A percentile compares a stretch with the other conserved stretches of the same genome.
Evolutionary conservation across 2,113 vertebrate genomes (phyloP).

Genomic region (Phyllostomus hastatus): DNA sequence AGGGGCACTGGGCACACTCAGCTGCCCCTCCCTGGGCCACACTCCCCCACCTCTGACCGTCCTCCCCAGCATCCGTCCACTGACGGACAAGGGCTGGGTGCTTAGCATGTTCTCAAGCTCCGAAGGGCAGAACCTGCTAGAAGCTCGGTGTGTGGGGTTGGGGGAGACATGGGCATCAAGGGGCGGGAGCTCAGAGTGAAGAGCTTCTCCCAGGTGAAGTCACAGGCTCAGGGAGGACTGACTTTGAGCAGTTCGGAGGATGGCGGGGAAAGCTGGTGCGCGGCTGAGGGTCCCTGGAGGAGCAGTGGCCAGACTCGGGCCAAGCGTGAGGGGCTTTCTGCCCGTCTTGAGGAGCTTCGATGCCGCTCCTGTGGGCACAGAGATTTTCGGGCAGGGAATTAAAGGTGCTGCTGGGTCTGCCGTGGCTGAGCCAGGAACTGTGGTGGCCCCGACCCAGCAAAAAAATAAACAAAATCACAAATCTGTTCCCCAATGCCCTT

Average conservation of each 20-base stretch:
- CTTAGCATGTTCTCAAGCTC: neutral
- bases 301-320: neutral
- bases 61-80: neutral
- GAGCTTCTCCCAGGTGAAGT: neutral
- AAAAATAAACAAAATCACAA: neutral
- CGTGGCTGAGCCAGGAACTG: neutral
- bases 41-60: neutral
- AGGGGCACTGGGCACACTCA: neutral
- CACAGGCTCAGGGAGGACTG: neutral
- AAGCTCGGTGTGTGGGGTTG: neutral
- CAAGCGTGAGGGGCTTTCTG: neutral
- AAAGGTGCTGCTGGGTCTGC: neutral
- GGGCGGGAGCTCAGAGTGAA: neutral
- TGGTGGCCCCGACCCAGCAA: neutral
- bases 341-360: neutral
- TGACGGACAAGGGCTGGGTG: neutral
- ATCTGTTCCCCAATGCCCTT: neutral
- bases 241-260: neutral
- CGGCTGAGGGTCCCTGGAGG: neutral
- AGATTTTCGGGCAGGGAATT: neutral
- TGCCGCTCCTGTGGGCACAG: neutral
- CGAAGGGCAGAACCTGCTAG: neutral
- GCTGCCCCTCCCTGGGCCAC: neutral
- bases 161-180: neutral
- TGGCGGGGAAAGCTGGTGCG: neutral